Percentiles rank a stretch among this genome's conserved stretches.
phyloP scores from a whole-genome alignment of 2,113 vertebrate species.

The Indicator maculatus region DNA sequence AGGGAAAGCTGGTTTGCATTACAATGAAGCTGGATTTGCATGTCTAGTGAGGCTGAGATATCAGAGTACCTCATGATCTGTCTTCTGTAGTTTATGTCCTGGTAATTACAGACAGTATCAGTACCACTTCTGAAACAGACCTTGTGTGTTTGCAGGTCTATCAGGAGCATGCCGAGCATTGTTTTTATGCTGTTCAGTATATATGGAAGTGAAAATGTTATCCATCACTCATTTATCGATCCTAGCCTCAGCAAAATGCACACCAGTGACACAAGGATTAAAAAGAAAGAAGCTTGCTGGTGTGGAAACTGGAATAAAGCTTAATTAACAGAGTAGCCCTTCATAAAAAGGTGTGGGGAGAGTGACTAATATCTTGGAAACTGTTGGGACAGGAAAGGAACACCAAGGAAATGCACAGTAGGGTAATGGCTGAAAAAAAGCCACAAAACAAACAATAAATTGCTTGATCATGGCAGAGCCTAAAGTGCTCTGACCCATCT shows the following conservation, averaged over 20 bases:
- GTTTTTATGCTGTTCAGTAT: not conserved
- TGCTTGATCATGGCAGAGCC: not conserved
- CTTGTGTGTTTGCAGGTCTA: not conserved
- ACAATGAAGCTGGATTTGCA: not conserved
- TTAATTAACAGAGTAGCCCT: slow-evolving; percentile 44
- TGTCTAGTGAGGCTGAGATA: not conserved
- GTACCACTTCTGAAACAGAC: not conserved
- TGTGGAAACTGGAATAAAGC: slow-evolving; percentile 36
- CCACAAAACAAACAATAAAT: slow-evolving; percentile 39
- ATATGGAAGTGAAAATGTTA: not conserved
- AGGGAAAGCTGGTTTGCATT: not conserved
- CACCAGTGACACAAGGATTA: not conserved
- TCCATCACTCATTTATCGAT: not conserved
- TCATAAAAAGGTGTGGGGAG: not conserved
- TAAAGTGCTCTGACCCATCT: not conserved
- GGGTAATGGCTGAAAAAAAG: not conserved
- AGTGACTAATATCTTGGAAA: slow-evolving; percentile 13
- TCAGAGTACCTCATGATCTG: not conserved
- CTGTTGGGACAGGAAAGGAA: slow-evolving; percentile 25
- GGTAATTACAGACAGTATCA: not conserved
- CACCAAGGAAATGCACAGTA: not conserved
- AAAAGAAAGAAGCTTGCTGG: not conserved
- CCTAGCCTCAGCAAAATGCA: not conserved
- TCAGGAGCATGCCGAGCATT: not conserved
- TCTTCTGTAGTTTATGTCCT: not conserved